Percentiles rank a stretch among this genome's conserved stretches.
phyloP scores from a whole-genome alignment of 2,888 invertebrate species.

The Thera obeliscata region DNA sequence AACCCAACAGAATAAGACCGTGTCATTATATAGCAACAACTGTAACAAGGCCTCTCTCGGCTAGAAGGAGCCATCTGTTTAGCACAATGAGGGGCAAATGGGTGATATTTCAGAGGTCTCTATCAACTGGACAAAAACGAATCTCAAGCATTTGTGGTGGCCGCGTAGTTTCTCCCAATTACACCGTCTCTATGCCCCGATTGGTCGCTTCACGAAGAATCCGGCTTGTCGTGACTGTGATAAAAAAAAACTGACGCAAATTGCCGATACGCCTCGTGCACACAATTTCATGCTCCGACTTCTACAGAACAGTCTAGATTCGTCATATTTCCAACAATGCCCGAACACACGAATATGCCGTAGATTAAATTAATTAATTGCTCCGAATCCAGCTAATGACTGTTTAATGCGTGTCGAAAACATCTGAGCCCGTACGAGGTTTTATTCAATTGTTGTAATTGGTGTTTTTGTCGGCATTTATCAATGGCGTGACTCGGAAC shows the following conservation, averaged over 20 bases:
- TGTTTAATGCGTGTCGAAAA: conserved; percentile 64
- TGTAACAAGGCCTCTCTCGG: conserved; percentile 55
- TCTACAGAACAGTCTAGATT: conserved; percentile 76
- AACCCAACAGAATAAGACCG: conserved; percentile 59
- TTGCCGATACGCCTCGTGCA: conserved; percentile 83
- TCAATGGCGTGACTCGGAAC: conserved; percentile 47
- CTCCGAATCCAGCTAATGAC: conserved; percentile 64
- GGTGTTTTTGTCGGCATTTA: conserved; percentile 63
- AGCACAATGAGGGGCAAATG: conserved; percentile 41
- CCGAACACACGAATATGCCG: conserved; percentile 52
- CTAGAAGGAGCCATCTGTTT: conserved; percentile 43
- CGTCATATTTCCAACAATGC: conserved; percentile 75
- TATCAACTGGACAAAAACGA: conserved; percentile 60
- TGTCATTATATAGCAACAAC: conserved; percentile 71
- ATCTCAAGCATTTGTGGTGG: conserved; percentile 78
- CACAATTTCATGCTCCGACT: conserved; percentile 82
- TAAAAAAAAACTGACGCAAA: conserved; percentile 82
- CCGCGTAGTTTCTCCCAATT: conserved; percentile 82
- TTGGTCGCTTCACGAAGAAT: conserved; percentile 77
- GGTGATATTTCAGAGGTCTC: conserved; percentile 62
- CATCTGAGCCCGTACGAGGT: conserved; percentile 48
- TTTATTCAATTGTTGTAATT: conserved; percentile 70
- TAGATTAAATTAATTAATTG: conserved; percentile 66
- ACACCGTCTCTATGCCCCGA: conserved; percentile 78
- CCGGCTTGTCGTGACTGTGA: conserved; percentile 82